Evolutionary conservation across 2,113 vertebrate species (phyloP), one percentile per base, ranked within the genome.

Genomic region (Megaleporinus macrocephalus): DNA sequence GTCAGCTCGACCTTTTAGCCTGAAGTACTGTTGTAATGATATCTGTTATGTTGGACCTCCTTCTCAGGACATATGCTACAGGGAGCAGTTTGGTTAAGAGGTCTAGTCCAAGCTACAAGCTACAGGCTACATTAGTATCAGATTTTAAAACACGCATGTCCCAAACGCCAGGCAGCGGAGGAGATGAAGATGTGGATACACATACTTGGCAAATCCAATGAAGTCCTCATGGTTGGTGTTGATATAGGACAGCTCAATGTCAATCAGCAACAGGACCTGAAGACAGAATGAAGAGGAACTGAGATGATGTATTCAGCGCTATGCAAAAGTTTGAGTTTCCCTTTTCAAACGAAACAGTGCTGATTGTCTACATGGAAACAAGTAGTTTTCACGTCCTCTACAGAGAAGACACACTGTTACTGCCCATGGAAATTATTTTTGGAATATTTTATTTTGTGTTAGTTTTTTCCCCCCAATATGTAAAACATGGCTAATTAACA

Each of bases 141-240:
- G 63, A 24, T 29, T n/a, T 27, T 22, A 41, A 85, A 70, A 68
- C 79, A 63, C 49, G 11, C 62, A 62, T 4, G 16, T 11, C n/a
- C 71, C 33, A 59, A 15, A 22, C 18, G 14, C 53, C 51, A 59
- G 61, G 51, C 2, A 10, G 80, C 66, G 65, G 33, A 51, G 22
- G 20, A 22, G 20, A 55, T 41, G 7, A 7, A 15, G 3, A 27
- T 53, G 9, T 1, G 14, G 55, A 55, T 24, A 30, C 53, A 94
- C 97, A 66, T 92, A 99, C 98, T 99, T 99, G 86, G 98, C 98
- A 59, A 99, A 99, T 51, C 98, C 98, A 12, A 99, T 99, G 93
- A 99, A 99, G 92, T 99, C 98, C 73, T 99, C 98, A 0, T 99
- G 98, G 92, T 99, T 99, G 18, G 98, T 99, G 94, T 99, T 99